These are phyloP conservation scores for Trilocha varians DNA, from an alignment of 2,888 invertebrate species.

Conservation along the genomic window DNA sequence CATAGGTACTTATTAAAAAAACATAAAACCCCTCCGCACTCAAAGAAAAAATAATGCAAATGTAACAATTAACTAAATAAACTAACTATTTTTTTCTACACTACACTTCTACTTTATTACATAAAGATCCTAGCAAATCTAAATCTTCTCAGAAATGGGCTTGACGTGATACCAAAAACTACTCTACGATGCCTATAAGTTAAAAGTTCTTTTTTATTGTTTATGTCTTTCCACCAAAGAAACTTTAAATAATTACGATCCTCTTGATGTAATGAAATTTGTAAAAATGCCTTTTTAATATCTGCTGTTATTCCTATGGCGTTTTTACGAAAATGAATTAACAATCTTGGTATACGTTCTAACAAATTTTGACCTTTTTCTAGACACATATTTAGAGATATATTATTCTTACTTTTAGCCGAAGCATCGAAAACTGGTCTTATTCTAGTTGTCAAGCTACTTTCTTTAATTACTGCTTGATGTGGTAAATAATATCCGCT, in stretches of 20 bases:
- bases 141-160: conserved; percentile 7
- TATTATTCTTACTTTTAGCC: not conserved
- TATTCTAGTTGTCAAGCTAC: not conserved
- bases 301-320: too few relatives aligned
- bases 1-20: too few relatives aligned
- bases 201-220: not conserved
- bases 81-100: too few relatives aligned
- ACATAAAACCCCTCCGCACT: too few relatives aligned
- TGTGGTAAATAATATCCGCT: not conserved
- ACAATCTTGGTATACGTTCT: not conserved
- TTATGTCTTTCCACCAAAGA: conserved; percentile 6
- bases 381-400: not conserved
- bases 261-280: conserved; percentile 3
- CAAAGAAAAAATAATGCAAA: too few relatives aligned
- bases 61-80: too few relatives aligned
- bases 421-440: not conserved
- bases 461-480: not conserved
- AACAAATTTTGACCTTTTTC: not conserved
- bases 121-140: too few relatives aligned
- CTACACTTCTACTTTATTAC: too few relatives aligned
- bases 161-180: conserved; percentile 7
- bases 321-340: not conserved
- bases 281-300: conserved; percentile 8
- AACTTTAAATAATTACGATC: conserved; percentile 8
- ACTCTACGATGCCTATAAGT: conserved; percentile 7